Evolutionary conservation across 2,888 invertebrate species (phyloP), one percentile per base, ranked within the genome.

Genomic region (Orthosia gothica): DNA sequence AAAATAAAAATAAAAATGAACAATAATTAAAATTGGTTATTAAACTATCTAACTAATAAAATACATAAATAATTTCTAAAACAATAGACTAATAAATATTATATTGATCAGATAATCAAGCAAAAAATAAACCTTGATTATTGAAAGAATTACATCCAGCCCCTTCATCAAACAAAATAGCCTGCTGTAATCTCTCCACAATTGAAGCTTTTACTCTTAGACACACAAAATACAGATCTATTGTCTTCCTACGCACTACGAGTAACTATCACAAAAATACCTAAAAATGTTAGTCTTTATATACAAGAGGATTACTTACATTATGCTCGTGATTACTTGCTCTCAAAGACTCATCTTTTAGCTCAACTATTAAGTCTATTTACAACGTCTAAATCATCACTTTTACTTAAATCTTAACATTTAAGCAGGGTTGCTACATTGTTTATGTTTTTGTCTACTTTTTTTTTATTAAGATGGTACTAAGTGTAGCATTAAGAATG

Each of bases 331-430:
- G 20, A 40, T 54, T 13, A 13, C 40, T 54, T 13, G 5, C 40
- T 66, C 54, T 40, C 20, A 52, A 0, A 23, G 13, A 23, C 23
- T 55, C 7, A n/a, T 45, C 16, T 18, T 12, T 7, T 20, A 61
- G n/a, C 68, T 20, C 32, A 49, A 23, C n/a, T 23, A 73, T 5
- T 62, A 49, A 23, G 40, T 57, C 23, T 74, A 52, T 63, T 45
- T 57, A n/a, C 11, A 1, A 52, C 50, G 45, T 63, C 57, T 74
- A 63, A 62, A 70, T 70, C 13, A 70, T 45, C 57, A 47, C 45
- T 58, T 23, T 5, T 70, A 63, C 57, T 74, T 62, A 63, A 45
- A 15, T 61, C 68, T 61, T 54, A 15, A 49, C 23, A 69, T 69
- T 55, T 0, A 54, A 66, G 23, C 11, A 45, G 23, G 18, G 45